Evolutionary conservation across 2,113 vertebrate genomes (phyloP).

Genomic region (Mastomys coucha): DNA sequence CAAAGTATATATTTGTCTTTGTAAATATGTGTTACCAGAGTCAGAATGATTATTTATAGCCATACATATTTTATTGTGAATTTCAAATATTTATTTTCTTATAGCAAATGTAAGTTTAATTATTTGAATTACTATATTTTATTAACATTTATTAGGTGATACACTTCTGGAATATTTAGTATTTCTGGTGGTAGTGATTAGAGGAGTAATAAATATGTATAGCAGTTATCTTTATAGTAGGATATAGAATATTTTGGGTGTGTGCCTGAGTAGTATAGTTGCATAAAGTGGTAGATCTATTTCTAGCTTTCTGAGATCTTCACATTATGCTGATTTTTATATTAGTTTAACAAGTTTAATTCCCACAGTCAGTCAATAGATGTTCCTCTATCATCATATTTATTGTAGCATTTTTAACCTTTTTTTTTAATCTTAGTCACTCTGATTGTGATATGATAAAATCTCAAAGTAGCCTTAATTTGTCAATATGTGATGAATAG

Average conservation of each 20-base stretch:
- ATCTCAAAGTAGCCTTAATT: not conserved
- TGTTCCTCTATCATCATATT: not conserved
- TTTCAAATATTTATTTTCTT: not conserved
- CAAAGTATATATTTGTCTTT: not conserved
- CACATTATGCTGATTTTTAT: not conserved
- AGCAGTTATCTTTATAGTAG: not conserved
- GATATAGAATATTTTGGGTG: not conserved
- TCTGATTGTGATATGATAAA: not conserved
- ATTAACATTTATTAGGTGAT: not conserved
- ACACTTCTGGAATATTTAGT: not conserved
- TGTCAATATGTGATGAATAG: not conserved
- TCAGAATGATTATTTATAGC: not conserved
- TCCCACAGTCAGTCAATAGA: not conserved
- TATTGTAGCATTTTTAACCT: not conserved
- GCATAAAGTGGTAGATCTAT: not conserved
- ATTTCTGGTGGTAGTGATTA: not conserved
- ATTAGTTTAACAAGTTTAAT: not conserved
- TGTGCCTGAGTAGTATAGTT: not conserved
- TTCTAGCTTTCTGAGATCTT: not conserved
- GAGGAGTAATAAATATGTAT: not conserved
- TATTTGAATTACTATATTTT: not conserved
- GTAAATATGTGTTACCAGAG: not conserved
- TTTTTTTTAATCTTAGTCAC: not conserved
- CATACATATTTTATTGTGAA: not conserved
- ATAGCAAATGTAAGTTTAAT: not conserved